phyloP scores from a whole-genome alignment of 2,797 vertebrate species.

The Pygocentrus nattereri region DNA sequence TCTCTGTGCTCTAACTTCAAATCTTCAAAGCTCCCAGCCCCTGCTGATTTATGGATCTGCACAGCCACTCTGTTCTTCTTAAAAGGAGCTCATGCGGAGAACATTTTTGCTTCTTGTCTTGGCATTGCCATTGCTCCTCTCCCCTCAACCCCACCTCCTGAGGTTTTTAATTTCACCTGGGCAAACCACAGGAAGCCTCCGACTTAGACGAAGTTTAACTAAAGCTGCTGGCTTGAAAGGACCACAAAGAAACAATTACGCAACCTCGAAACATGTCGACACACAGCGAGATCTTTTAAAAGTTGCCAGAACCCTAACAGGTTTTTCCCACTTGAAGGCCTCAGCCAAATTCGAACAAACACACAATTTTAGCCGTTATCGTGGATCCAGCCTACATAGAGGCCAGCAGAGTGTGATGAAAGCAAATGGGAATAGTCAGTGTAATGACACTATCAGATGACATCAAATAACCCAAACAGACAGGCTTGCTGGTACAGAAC shows the following conservation, averaged over 20 bases:
- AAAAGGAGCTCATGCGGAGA: constrained; percentile 50
- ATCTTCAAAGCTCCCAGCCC: constrained; percentile 27
- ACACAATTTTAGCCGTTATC: constrained; percentile 38
- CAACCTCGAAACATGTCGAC: constrained; percentile 6
- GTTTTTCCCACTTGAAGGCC: constrained; percentile 4
- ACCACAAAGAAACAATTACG: constrained; percentile 60
- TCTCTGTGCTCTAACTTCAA: constrained; percentile 16
- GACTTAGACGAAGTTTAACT: constrained; percentile 70
- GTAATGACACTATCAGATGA: constrained; percentile 53
- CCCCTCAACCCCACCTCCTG: constrained; percentile 57
- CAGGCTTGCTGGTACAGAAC: constrained; percentile 35
- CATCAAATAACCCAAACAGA: constrained; percentile 50
- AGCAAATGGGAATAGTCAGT: constrained; percentile 44
- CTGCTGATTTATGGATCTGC: constrained; percentile 32
- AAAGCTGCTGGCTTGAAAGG: constrained; percentile 56
- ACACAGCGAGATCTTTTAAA: not conserved
- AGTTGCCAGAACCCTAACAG: not conserved
- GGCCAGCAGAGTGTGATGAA: constrained; percentile 36
- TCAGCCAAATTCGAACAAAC: constrained; percentile 39
- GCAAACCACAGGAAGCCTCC: constrained; percentile 74
- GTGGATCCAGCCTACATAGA: constrained; percentile 37
- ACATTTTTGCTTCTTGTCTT: constrained; percentile 63
- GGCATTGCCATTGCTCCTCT: constrained; percentile 58
- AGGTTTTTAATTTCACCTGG: constrained; percentile 79
- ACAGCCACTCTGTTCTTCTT: constrained; percentile 34